Conservation (phyloP, 2,888 invertebrate species). For the Cyclophora albipunctata region DNA sequence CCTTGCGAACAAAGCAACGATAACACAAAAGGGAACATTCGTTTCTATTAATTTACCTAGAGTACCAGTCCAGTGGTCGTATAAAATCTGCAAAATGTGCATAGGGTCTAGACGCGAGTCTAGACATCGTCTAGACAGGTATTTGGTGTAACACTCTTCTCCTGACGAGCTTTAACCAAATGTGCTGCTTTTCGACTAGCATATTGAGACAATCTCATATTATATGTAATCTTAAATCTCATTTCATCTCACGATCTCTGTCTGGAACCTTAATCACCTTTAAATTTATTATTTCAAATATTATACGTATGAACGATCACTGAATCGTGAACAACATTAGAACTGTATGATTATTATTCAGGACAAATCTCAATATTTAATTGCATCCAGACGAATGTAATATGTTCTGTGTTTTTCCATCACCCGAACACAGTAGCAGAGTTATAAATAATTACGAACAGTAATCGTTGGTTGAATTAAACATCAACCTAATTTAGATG, state of each 20-base stretch:
- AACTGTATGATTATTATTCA: no score
- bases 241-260: neutral
- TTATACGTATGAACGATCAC: no score
- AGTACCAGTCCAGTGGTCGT: constrained; percentile 25
- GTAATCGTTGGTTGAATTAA: constrained; percentile 13
- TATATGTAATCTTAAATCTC: constrained; percentile 8
- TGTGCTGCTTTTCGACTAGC: constrained; percentile 36
- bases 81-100: constrained; percentile 51
- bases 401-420: constrained; percentile 3
- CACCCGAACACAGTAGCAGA: constrained; percentile 4
- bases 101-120: constrained; percentile 67
- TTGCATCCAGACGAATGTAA: neutral
- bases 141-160: constrained; percentile 58
- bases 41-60: constrained; percentile 20
- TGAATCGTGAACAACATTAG: no score
- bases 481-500: constrained; percentile 16
- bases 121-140: constrained; percentile 73
- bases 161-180: constrained; percentile 53
- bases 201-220: constrained; percentile 25
- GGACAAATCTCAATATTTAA: no score
- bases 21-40: constrained; percentile 19
- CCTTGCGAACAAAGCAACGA: no score
- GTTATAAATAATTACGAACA: constrained; percentile 9
- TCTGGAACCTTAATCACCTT: neutral
- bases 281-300: no score